Base-by-base conservation (phyloP, 1,140 invertebrate genomes). In the Pseudoatta argentina region DNA sequence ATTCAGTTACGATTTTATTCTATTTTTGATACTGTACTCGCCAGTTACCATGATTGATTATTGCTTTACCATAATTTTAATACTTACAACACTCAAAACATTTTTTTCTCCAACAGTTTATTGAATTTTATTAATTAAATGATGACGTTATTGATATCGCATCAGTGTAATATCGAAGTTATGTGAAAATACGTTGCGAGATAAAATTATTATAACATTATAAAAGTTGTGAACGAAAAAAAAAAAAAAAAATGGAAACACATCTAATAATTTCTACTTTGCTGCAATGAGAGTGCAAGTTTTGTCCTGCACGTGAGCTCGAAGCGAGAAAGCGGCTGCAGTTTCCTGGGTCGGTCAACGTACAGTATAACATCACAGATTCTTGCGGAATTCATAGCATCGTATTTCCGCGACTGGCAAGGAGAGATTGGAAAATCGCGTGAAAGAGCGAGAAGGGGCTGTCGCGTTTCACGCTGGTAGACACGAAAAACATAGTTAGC, bases 401-500 rank as follows among this genome's bases (percentile, higher is more conserved):
- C 69, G 69, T 73, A 83, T 83, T 83, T 83, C 79, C 55, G 69
- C 44, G 79, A 73, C 53, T 44, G 61, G 75, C 21, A 24, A 48
- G 57, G 39, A 10, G n/a, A 21, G 51, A 83, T 85, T 34, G 30
- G 30, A 64, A 67, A 75, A 82, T 85, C 77, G 79, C 30, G 39
- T 44, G 59, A 61, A 64, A 21, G 5, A 51, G 34, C 71, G 57
- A 81, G 55, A 83, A 72, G 76, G 76, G 71, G 63, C 57, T 59
- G 72, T 21, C 86, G 85, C 87, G 86, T 91, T 92, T 87, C 88
- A 91, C 88, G 86, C 91, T 91, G 89, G 91, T 89, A 89, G 92
- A 93, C 91, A 91, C 86, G 91, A 94, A 92, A 94, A 93, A 91
- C 92, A 89, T 92, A 90, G 91, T 92, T 83, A 92, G 91, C 93